Percentiles rank a stretch among this genome's conserved stretches.
phyloP scores from a whole-genome alignment of 2,888 invertebrate species.

The Mellilla xanthometata region DNA sequence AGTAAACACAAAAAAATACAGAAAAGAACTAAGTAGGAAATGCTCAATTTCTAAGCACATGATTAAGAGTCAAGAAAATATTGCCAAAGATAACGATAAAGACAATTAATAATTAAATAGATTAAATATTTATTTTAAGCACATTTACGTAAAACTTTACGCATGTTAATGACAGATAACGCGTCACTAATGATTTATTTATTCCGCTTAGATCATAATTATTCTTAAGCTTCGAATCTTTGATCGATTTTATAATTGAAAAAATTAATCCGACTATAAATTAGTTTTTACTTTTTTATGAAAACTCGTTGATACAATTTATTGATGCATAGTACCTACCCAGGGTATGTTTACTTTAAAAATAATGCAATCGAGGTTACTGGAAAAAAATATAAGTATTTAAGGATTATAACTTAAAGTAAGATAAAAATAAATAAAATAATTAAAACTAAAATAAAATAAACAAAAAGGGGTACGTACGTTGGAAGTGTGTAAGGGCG shows the following conservation, averaged over 20 bases:
- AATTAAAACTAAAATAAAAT: slow-evolving; percentile 45
- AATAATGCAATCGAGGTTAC: background rate
- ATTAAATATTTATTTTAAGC: slow-evolving; percentile 24
- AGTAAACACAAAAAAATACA: background rate
- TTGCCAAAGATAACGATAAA: slow-evolving; percentile 7
- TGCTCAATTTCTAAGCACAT: background rate
- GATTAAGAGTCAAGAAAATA: slow-evolving; percentile 6
- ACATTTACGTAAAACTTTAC: slow-evolving; percentile 10
- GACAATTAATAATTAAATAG: slow-evolving; percentile 8
- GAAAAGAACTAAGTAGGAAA: background rate
- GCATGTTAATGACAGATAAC: slow-evolving; percentile 22
- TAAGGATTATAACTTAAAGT: slow-evolving; percentile 22
- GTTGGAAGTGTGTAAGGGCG: slow-evolving; percentile 76
- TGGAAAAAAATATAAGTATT: slow-evolving; percentile 24
- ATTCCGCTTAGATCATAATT: slow-evolving; percentile 4
- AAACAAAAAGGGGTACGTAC: slow-evolving; percentile 73
- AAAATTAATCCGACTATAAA: too few relatives aligned
- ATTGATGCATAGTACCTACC: too few relatives aligned
- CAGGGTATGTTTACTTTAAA: slow-evolving; percentile 5
- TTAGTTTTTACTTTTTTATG: too few relatives aligned
- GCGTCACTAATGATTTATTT: slow-evolving; percentile 11
- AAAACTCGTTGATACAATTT: too few relatives aligned
- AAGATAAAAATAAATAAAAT: slow-evolving; percentile 39
- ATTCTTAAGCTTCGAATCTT: background rate
- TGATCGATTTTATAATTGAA: too few relatives aligned